Percentiles rank a stretch among this genome's conserved stretches.
phyloP scores from a whole-genome alignment of 2,113 vertebrate species.

The Micronycteris hirsuta region DNA sequence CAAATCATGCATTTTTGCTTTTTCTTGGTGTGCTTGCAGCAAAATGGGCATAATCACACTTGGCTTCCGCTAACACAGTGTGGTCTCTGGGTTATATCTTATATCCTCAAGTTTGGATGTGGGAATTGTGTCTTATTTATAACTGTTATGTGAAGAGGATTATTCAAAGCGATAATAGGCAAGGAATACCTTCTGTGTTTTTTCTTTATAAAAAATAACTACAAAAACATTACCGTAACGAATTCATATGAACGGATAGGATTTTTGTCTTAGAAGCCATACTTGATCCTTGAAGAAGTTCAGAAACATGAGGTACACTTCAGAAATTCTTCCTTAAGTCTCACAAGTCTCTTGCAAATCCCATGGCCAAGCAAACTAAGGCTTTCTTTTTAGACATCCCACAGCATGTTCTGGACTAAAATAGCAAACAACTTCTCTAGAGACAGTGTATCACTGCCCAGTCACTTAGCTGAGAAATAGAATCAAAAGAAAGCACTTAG shows the following conservation, averaged over 20 bases:
- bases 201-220: neutral
- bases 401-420: neutral
- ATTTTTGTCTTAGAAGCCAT: neutral
- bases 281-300: neutral
- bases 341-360: neutral
- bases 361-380: neutral
- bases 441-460: slow-evolving; percentile 33
- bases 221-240: neutral
- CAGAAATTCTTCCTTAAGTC: neutral
- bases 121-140: neutral
- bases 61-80: neutral
- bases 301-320: neutral
- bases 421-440: neutral
- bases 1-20: neutral
- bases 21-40: neutral
- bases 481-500: neutral
- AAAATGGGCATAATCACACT: neutral
- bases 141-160: neutral
- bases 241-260: neutral
- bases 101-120: neutral
- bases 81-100: neutral
- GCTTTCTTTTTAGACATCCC: neutral
- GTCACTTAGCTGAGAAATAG: slow-evolving; percentile 28
- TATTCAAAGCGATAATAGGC: neutral
- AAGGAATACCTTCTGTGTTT: neutral